phyloP scores from a whole-genome alignment of 2,113 vertebrate genomes.

The Tretioscincus oriximinensis region DNA sequence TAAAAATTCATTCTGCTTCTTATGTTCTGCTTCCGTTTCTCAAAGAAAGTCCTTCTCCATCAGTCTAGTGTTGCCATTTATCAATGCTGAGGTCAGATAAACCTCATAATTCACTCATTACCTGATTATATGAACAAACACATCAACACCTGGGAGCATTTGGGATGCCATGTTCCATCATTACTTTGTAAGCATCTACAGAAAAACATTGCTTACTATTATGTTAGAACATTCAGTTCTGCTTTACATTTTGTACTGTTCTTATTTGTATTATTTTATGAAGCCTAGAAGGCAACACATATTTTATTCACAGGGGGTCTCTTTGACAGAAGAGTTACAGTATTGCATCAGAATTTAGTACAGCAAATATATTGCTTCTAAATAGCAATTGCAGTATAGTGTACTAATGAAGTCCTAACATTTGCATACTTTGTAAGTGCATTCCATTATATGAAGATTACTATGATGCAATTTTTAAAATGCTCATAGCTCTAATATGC shows the following conservation, averaged over 20 bases:
- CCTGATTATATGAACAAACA: not conserved
- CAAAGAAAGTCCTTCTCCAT: conserved; percentile 16
- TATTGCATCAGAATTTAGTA: not conserved
- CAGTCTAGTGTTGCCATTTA: not conserved
- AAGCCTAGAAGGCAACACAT: conserved; percentile 10
- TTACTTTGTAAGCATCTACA: not conserved
- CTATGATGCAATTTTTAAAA: not conserved
- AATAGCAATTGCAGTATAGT: not conserved
- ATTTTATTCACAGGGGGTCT: conserved; percentile 5
- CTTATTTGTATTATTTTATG: not conserved
- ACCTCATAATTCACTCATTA: not conserved
- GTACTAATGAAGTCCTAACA: not conserved
- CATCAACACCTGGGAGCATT: not conserved
- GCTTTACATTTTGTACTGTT: not conserved
- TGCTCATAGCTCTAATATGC: not conserved
- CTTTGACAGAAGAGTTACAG: not conserved
- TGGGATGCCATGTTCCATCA: not conserved
- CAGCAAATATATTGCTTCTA: not conserved
- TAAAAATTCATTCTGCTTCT: not conserved
- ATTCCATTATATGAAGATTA: not conserved
- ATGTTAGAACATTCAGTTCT: fast-evolving
- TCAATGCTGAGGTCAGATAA: not conserved
- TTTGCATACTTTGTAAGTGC: not conserved
- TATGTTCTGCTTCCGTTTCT: too few species aligned
- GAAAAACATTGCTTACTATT: not conserved